A percentile compares a stretch with the other conserved stretches of the same genome.
Conservation (phyloP, 2,113 vertebrate genomes). For the Cricetomys ansorgei region DNA sequence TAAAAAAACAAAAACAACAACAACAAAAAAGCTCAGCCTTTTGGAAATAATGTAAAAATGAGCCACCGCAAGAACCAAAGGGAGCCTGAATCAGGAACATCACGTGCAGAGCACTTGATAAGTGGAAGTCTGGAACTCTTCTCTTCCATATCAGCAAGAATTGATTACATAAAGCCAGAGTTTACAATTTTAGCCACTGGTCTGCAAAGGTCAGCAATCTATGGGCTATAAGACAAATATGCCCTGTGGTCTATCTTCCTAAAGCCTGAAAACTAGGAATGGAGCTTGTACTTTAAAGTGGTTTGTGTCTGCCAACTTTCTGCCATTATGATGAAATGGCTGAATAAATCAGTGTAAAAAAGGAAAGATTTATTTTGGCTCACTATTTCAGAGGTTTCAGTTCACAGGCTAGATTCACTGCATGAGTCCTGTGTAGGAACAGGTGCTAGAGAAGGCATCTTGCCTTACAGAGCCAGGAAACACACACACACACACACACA, state of each 20-base stretch:
- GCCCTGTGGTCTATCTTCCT: not conserved
- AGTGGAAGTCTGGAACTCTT: not conserved
- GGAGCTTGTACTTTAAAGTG: not conserved
- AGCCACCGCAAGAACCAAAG: not conserved
- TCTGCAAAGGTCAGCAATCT: not conserved
- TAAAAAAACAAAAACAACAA: no score
- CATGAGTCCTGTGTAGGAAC: no score
- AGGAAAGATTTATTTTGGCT: not conserved
- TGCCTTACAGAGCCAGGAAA: not conserved
- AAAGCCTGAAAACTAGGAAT: not conserved
- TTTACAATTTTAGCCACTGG: not conserved
- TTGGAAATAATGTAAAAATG: not conserved
- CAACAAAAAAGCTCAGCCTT: not conserved
- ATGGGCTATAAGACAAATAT: no score
- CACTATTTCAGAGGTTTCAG: not conserved
- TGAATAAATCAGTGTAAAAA: not conserved
- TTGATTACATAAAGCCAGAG: not conserved
- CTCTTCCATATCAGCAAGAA: no score
- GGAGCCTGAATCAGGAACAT: not conserved
- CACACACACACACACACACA: not conserved
- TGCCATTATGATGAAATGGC: not conserved
- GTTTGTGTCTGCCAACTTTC: not conserved
- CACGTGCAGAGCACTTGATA: fast-evolving
- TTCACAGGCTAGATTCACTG: not conserved
- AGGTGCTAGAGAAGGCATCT: not conserved